Percentiles rank a stretch among this genome's conserved stretches.
These are phyloP conservation scores for Antrozous pallidus DNA, from an alignment of 2,797 vertebrate species.

Conservation along the genomic window DNA sequence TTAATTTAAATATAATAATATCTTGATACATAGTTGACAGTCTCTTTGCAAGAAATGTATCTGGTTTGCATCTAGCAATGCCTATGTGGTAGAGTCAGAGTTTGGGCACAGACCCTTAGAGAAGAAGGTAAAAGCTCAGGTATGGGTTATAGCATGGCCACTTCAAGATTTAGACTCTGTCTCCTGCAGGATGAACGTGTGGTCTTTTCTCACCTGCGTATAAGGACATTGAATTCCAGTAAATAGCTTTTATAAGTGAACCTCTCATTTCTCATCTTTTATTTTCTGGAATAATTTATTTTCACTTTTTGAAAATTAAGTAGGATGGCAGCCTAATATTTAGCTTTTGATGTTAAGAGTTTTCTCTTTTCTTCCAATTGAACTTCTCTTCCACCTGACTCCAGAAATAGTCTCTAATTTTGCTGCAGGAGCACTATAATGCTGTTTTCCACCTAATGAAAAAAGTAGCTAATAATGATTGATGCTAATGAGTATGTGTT, in stretches of 20 bases:
- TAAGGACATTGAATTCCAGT: neutral
- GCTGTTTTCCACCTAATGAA: neutral
- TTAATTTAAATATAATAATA: neutral
- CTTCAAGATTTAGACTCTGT: neutral
- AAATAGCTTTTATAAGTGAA: neutral
- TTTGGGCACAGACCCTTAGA: neutral
- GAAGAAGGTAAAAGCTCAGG: neutral
- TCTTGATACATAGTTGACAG: neutral
- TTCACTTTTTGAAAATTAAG: neutral
- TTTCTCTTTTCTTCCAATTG: neutral
- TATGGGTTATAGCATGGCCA: fast-evolving
- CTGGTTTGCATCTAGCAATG: neutral
- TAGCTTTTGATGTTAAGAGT: neutral
- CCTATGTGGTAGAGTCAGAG: neutral
- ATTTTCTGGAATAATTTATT: neutral
- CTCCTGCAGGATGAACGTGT: fast-evolving
- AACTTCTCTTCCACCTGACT: neutral
- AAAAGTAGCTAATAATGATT: slow-evolving; percentile 25
- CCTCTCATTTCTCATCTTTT: neutral
- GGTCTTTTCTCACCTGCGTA: neutral
- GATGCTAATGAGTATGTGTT: neutral
- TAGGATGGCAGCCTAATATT: neutral
- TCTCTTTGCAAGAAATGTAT: neutral
- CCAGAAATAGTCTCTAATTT: neutral
- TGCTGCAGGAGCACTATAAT: neutral